Conservation (phyloP, 2,113 vertebrate genomes). For the Cynoglossus semilaevis region DNA sequence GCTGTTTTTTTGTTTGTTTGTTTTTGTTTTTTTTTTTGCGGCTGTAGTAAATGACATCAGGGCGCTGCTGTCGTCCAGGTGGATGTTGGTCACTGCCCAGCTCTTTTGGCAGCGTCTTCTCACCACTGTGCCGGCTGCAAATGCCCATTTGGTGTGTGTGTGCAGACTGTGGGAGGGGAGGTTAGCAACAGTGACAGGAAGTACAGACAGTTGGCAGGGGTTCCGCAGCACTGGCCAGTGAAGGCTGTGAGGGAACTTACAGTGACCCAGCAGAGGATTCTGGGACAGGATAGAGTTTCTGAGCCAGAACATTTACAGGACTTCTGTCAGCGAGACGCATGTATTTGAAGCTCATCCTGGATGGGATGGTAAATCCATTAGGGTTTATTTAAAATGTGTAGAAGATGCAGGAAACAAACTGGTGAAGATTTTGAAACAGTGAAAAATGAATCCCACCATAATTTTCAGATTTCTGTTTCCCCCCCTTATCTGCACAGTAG, state of each 20-base stretch:
- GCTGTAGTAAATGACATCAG: no score
- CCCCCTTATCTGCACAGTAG: no score
- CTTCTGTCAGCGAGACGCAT: conserved; percentile 55
- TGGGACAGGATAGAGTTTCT: conserved; percentile 50
- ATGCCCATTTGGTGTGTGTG: conserved; percentile 5
- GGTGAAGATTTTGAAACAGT: no score
- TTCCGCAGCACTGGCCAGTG: conserved; percentile 12
- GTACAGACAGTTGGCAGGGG: conserved; percentile 17
- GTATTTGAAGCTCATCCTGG: conserved; percentile 39
- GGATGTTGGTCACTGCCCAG: neutral
- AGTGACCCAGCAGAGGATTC: conserved; percentile 42
- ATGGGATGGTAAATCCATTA: conserved; percentile 10
- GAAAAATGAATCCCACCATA: no score
- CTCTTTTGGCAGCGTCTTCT: conserved; percentile 1
- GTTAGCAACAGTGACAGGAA: neutral
- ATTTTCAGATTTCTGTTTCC: no score
- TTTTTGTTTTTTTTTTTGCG: no score
- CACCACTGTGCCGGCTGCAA: conserved; percentile 4
- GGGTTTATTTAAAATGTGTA: no score
- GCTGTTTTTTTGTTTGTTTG: neutral
- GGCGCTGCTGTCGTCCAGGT: neutral
- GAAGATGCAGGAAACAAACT: no score
- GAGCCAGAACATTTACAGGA: conserved; percentile 48
- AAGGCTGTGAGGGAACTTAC: conserved; percentile 9
- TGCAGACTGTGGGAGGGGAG: conserved; percentile 16